These are phyloP conservation scores for Sussaba pulchella DNA, from an alignment of 2,888 invertebrate genomes.

Conservation along the genomic window DNA sequence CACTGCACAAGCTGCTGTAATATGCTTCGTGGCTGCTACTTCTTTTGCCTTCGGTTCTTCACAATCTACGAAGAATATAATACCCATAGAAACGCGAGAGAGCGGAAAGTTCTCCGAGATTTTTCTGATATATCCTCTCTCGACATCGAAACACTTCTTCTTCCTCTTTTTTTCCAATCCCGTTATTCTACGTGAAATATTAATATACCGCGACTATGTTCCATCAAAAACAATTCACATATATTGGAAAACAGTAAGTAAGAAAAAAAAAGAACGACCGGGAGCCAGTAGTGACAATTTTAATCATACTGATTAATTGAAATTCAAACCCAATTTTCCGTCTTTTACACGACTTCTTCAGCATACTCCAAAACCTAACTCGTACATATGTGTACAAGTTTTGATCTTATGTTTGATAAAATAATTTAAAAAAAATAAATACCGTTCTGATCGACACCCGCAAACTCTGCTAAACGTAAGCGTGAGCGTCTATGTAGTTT, in stretches of 20 bases:
- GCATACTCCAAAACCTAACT: too few species aligned
- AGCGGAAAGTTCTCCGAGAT: constrained; percentile 23
- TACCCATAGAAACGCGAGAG: constrained; percentile 32
- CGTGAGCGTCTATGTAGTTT: constrained; percentile 5
- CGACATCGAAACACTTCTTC: background rate
- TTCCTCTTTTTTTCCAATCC: background rate
- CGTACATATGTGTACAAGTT: too few species aligned
- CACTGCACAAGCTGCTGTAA: constrained; percentile 24
- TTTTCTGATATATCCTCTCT: constrained; percentile 18
- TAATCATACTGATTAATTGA: too few species aligned
- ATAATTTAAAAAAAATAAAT: constrained; percentile 1
- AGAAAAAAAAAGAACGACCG: too few species aligned
- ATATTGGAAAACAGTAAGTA: background rate
- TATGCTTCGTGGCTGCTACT: constrained; percentile 24
- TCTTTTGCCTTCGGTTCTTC: constrained; percentile 12
- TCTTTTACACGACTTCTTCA: too few species aligned
- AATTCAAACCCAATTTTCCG: too few species aligned
- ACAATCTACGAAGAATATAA: constrained; percentile 43
- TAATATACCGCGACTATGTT: constrained; percentile 4
- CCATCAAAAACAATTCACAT: constrained; percentile 1
- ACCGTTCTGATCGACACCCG: constrained; percentile 17
- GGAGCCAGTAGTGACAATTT: too few species aligned
- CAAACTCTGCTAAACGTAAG: background rate
- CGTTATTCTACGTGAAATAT: background rate
- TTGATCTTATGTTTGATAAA: too few species aligned